These are phyloP conservation scores for Euphonia xanthogaster DNA, from an alignment of 2,797 vertebrate genomes.

Conservation along the genomic window DNA sequence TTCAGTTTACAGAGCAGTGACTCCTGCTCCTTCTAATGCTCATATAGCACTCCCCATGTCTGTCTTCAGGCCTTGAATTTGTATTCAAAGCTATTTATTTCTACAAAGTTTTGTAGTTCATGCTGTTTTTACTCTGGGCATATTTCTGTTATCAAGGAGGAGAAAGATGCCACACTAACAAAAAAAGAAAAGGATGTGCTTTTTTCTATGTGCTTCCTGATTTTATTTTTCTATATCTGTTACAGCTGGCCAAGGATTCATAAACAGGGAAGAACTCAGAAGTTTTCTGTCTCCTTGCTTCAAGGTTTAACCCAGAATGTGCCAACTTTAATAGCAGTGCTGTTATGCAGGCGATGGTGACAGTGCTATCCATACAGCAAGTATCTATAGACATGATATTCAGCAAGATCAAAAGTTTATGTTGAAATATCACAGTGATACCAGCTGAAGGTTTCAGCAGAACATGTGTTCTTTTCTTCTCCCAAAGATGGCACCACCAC, in stretches of 20 bases:
- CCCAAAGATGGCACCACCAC: neutral
- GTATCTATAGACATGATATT: neutral
- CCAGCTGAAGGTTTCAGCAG: neutral
- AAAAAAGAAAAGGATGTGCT: neutral
- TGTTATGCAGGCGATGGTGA: neutral
- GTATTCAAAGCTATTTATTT: neutral
- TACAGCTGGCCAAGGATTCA: neutral
- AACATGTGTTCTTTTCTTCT: neutral
- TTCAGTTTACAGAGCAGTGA: neutral
- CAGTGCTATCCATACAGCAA: neutral
- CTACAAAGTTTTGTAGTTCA: neutral
- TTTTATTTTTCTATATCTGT: neutral
- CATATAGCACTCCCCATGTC: neutral
- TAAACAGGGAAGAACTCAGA: neutral
- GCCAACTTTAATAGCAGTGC: neutral
- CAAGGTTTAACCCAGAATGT: neutral
- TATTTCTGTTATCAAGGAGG: neutral
- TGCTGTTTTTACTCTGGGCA: neutral
- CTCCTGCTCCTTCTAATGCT: neutral
- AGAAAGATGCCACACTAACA: neutral
- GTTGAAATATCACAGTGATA: neutral
- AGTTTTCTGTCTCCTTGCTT: neutral
- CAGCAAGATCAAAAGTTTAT: neutral
- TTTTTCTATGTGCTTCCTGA: neutral
- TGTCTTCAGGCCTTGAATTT: neutral